Conservation (phyloP, 1,140 invertebrate genomes). For the Trachymyrmex cornetzi region DNA sequence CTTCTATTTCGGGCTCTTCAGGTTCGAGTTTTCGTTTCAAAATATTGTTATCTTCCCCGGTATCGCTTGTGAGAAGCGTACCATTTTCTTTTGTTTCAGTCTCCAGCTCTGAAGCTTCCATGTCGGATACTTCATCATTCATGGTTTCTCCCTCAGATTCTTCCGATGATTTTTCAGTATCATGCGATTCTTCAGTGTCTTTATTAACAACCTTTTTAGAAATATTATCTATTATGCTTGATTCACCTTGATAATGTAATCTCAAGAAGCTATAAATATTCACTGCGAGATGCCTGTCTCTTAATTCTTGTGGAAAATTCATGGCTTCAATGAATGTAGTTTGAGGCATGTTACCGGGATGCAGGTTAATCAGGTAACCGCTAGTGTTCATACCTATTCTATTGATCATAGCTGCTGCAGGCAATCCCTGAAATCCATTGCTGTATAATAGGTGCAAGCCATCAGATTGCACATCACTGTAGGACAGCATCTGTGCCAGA, state of each 20-base stretch:
- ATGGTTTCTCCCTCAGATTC: not conserved
- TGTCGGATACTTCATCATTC: not conserved
- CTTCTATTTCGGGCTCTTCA: not conserved
- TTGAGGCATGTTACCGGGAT: conserved; percentile 92
- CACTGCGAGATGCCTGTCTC: conserved; percentile 89
- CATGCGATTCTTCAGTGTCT: not conserved
- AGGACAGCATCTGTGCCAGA: conserved; percentile 94
- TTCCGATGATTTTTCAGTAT: not conserved
- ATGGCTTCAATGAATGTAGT: conserved; percentile 92
- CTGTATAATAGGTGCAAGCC: conserved; percentile 95
- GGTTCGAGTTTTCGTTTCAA: conserved; percentile 68
- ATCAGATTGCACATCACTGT: conserved; percentile 92
- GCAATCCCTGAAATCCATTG: conserved; percentile 93
- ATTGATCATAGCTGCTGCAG: conserved; percentile 93
- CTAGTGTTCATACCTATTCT: conserved; percentile 89
- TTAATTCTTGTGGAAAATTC: conserved; percentile 91
- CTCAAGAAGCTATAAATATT: conserved; percentile 92
- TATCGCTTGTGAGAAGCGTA: not conserved
- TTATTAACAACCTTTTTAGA: not conserved
- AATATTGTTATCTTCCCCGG: not conserved
- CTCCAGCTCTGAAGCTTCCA: not conserved
- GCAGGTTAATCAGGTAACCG: conserved; percentile 91
- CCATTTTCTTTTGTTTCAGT: conserved; percentile 77
- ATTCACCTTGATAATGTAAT: conserved; percentile 87
- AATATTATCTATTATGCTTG: conserved; percentile 52